Conservation (phyloP, 2,113 vertebrate species). For the Menidia beryllina region DNA sequence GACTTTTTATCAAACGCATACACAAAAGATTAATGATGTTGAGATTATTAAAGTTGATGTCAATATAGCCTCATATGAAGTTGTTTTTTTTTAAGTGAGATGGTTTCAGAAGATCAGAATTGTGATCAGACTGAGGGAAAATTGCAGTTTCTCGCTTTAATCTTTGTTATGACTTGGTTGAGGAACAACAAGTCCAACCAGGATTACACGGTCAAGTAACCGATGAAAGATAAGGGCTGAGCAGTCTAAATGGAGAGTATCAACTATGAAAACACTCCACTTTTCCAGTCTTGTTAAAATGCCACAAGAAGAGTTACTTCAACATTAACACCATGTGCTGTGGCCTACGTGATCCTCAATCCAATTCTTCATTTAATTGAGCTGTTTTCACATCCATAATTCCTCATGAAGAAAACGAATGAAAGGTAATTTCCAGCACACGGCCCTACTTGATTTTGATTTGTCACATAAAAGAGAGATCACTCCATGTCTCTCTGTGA, state of each 20-base stretch:
- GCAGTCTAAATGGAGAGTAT: constrained; percentile 4
- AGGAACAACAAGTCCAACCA: background rate
- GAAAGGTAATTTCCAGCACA: no score
- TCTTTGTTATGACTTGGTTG: constrained; percentile 28
- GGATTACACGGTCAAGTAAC: background rate
- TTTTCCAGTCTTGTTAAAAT: constrained; percentile 26
- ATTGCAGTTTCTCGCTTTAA: background rate
- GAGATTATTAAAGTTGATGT: background rate
- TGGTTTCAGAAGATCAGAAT: constrained; percentile 19
- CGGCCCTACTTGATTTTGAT: no score
- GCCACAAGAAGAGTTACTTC: background rate
- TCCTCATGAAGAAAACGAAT: background rate
- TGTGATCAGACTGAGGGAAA: constrained; percentile 14
- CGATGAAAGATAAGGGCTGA: background rate
- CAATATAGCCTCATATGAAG: background rate
- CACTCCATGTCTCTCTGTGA: background rate
- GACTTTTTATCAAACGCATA: constrained; percentile 3
- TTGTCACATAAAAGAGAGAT: no score
- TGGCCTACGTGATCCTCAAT: background rate
- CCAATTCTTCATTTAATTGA: background rate
- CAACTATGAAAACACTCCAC: background rate
- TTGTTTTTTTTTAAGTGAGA: constrained; percentile 6
- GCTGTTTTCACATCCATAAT: background rate
- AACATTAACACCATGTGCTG: background rate
- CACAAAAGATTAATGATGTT: constrained; percentile 13